Evolutionary conservation across 2,888 invertebrate genomes (phyloP).

Genomic region (Teleogryllus oceanicus): DNA sequence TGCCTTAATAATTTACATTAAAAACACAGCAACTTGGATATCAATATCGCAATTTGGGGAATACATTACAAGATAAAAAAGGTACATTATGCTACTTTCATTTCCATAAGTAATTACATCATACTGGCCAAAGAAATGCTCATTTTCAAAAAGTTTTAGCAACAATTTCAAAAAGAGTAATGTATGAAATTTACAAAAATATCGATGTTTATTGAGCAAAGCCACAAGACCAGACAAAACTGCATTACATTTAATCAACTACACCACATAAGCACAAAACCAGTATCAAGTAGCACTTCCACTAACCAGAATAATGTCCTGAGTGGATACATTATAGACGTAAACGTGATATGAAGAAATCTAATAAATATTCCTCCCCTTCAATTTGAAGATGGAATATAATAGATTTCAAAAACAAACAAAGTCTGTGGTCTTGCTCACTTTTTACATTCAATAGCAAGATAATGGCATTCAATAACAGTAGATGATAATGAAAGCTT

Average conservation of each 20-base stretch:
- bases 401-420: background rate
- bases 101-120: background rate
- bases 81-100: background rate
- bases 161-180: background rate
- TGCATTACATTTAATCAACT: background rate
- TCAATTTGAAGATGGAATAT: background rate
- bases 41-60: background rate
- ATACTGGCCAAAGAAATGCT: conserved; percentile 2
- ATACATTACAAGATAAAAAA: background rate
- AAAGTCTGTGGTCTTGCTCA: background rate
- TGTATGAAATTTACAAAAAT: conserved; percentile 6
- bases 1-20: background rate
- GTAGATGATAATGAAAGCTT: no score
- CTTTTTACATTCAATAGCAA: background rate
- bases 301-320: background rate
- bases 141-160: background rate
- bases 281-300: background rate
- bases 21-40: background rate
- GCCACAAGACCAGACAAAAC: conserved; percentile 5
- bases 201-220: conserved; percentile 10
- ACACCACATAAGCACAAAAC: background rate
- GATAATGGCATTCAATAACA: background rate
- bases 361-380: background rate
- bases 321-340: background rate
- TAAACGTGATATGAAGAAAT: background rate